Conservation (phyloP, 2,888 invertebrate species). For the Mechanitis messenoides region DNA sequence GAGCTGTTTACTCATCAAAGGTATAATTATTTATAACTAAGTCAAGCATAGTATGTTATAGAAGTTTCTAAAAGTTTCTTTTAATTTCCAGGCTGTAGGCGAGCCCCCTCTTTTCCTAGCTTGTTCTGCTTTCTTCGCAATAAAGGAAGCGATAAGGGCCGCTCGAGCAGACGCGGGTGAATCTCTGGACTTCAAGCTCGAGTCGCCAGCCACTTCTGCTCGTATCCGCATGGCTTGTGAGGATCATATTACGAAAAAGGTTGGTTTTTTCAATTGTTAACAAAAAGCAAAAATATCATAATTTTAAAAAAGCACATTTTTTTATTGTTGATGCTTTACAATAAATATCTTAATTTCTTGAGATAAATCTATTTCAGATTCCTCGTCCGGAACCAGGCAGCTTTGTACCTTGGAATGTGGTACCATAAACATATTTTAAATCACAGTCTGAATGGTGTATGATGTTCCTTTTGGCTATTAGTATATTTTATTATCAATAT, state of each 20-base stretch:
- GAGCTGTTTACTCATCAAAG: slow-evolving; percentile 97
- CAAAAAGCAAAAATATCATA: background rate
- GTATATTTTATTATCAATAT: background rate
- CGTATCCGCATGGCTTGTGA: slow-evolving; percentile 92
- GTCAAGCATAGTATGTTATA: too few relatives aligned
- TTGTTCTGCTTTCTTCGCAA: slow-evolving; percentile 91
- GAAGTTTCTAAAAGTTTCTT: background rate
- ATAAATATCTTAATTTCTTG: background rate
- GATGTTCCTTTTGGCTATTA: background rate
- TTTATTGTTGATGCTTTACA: too few relatives aligned
- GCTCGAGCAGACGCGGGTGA: slow-evolving; percentile 84
- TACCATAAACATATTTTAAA: slow-evolving; percentile 55
- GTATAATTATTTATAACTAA: slow-evolving; percentile 57
- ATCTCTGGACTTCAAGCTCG: slow-evolving; percentile 77
- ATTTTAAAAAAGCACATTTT: background rate
- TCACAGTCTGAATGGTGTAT: background rate
- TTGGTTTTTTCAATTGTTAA: slow-evolving; percentile 44
- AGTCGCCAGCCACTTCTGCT: slow-evolving; percentile 92
- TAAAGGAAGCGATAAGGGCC: slow-evolving; percentile 89
- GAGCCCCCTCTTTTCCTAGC: slow-evolving; percentile 96
- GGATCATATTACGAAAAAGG: slow-evolving; percentile 88
- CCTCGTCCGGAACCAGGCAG: slow-evolving; percentile 69
- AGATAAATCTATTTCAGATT: slow-evolving; percentile 64
- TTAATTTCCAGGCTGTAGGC: slow-evolving; percentile 86
- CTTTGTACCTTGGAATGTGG: slow-evolving; percentile 81